phyloP scores from a whole-genome alignment of 2,797 vertebrate genomes.

The Poeciliopsis paucimaculata region DNA sequence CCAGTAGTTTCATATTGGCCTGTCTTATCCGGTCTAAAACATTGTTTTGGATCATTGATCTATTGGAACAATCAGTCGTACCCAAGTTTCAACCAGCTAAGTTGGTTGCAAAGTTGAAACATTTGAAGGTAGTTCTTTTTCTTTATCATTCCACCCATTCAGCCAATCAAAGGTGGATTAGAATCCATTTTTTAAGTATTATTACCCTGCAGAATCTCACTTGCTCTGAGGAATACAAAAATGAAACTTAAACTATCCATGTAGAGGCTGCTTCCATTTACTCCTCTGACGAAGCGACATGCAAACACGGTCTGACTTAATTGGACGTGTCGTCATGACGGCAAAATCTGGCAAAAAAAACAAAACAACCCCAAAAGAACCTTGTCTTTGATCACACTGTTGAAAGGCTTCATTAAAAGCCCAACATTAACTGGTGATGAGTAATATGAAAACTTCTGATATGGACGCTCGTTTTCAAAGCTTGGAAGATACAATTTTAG shows the following conservation, averaged over 20 bases:
- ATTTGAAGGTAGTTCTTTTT: neutral
- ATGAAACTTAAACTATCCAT: neutral
- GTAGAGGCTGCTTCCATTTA: neutral
- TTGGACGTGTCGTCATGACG: neutral
- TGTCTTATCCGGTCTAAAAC: neutral
- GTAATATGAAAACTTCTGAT: neutral
- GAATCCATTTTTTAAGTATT: neutral
- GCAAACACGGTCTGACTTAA: neutral
- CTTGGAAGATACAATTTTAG: neutral
- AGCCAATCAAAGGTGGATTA: neutral
- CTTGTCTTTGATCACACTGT: neutral
- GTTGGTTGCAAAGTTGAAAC: neutral
- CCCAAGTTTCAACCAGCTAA: neutral
- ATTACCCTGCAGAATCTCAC: neutral
- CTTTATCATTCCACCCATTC: neutral
- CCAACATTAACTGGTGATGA: neutral
- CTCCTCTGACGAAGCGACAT: neutral
- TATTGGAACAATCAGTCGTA: neutral
- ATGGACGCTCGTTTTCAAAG: neutral
- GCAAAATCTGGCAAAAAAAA: neutral
- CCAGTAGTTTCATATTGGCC: neutral
- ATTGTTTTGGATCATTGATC: neutral
- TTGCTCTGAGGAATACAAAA: neutral
- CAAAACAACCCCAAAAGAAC: too few relatives aligned
- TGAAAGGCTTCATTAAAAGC: too few relatives aligned